phyloP scores from a whole-genome alignment of 1,140 invertebrate species.

The Anadara kagoshimensis region DNA sequence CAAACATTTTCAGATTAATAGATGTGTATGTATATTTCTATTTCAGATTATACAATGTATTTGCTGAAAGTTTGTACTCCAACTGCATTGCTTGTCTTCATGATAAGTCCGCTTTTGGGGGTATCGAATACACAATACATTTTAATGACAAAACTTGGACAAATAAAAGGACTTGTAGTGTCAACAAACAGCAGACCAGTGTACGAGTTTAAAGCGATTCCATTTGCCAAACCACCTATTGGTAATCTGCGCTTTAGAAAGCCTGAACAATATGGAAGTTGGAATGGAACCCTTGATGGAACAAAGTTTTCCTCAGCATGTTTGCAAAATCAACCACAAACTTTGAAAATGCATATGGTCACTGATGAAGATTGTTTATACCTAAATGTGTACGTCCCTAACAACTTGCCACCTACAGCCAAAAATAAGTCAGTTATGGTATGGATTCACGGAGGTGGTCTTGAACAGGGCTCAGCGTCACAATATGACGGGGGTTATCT shows the following conservation, averaged over 20 bases:
- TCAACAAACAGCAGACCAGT: constrained; percentile 65
- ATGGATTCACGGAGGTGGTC: constrained; percentile 54
- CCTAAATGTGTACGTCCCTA: constrained; percentile 62
- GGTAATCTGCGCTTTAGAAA: constrained; percentile 90
- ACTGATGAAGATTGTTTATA: constrained; percentile 56
- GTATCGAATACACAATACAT: no score
- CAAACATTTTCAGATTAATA: no score
- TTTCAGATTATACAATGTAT: no score
- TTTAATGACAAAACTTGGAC: no score
- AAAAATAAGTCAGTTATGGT: constrained; percentile 46
- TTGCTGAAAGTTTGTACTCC: no score
- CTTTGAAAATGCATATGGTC: no score
- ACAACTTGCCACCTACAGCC: constrained; percentile 61
- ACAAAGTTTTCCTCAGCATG: constrained; percentile 89
- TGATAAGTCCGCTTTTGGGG: no score
- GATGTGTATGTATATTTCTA: no score
- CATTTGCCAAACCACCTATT: constrained; percentile 92
- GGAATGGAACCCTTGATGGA: constrained; percentile 80
- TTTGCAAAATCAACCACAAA: constrained; percentile 79
- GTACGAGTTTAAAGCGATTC: constrained; percentile 92
- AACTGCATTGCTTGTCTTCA: no score
- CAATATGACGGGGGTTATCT: constrained; percentile 31
- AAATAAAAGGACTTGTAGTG: not conserved
- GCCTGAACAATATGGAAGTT: constrained; percentile 82
- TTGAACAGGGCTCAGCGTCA: constrained; percentile 14